Conservation (phyloP, 2,113 vertebrate species). For the Hymenochirus boettgeri region DNA sequence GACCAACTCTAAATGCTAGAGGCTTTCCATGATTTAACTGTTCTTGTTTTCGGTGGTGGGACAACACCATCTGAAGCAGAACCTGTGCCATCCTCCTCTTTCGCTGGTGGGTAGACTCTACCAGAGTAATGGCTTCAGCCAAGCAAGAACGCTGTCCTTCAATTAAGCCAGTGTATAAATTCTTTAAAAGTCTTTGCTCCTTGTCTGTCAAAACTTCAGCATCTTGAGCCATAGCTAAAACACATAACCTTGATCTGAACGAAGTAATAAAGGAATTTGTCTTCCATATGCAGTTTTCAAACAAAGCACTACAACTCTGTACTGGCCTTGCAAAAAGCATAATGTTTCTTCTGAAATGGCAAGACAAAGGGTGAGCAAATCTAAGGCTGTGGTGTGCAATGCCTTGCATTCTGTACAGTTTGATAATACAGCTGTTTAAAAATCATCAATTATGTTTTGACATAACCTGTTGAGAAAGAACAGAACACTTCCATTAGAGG, state of each 20-base stretch:
- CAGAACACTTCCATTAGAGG: not conserved
- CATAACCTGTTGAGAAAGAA: not conserved
- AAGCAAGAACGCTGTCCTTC: conserved; percentile 80
- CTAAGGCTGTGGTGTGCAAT: not conserved
- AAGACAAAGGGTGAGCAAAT: not conserved
- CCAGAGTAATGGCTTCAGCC: conserved; percentile 89
- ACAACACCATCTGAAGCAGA: conserved; percentile 86
- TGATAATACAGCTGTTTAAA: not conserved
- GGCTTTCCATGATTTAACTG: conserved; percentile 74
- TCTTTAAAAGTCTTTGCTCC: conserved; percentile 75
- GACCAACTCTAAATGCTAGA: conserved; percentile 92
- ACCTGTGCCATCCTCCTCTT: conserved; percentile 88
- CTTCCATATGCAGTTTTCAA: not conserved
- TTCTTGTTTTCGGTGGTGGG: conserved; percentile 77
- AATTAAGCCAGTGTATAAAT: conserved; percentile 76
- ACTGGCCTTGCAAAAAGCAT: not conserved
- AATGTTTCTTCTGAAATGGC: not conserved
- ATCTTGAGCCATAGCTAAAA: conserved; percentile 51
- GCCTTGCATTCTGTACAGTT: not conserved
- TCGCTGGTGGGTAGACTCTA: conserved; percentile 84
- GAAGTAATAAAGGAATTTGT: not conserved
- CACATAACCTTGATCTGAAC: conserved; percentile 53
- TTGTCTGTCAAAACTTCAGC: conserved; percentile 61
- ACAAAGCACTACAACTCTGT: not conserved
- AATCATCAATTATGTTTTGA: too few species aligned